Evolutionary conservation across 2,797 vertebrate genomes (phyloP).

Genomic region (Sebastes umbrosus): DNA sequence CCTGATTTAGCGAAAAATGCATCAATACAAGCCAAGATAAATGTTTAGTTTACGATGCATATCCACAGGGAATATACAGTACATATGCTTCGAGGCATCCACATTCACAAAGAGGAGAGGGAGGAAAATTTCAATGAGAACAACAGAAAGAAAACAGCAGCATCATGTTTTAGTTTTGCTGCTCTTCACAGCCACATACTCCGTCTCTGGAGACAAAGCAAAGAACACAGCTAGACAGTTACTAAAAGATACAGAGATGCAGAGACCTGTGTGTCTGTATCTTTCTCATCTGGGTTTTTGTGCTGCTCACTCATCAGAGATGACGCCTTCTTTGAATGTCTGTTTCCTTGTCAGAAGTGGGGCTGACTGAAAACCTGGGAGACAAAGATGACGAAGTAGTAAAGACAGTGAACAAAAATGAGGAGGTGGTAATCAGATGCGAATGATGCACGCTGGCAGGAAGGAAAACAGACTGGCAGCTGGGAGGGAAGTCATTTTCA

Average conservation of each 20-base stretch:
- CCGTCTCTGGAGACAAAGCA: not conserved
- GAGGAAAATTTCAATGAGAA: not conserved
- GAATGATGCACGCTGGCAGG: slow-evolving; percentile 26
- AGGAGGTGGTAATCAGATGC: slow-evolving; percentile 35
- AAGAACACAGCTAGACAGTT: slow-evolving; percentile 9
- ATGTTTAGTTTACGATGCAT: slow-evolving; percentile 28
- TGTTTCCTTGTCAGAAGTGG: no score
- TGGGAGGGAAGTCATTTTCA: slow-evolving; percentile 6
- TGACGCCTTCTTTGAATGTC: no score
- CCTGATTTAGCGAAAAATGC: not conserved
- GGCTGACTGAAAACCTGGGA: no score
- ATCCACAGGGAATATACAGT: not conserved
- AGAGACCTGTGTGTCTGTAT: slow-evolving; percentile 2
- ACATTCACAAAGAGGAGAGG: not conserved
- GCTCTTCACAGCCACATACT: slow-evolving; percentile 6
- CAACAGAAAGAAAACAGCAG: not conserved
- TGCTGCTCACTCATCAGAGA: no score
- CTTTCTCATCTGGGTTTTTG: no score
- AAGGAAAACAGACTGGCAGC: slow-evolving; percentile 37
- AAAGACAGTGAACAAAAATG: slow-evolving; percentile 25
- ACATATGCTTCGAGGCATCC: not conserved
- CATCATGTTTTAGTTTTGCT: slow-evolving; percentile 20
- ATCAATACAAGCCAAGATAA: slow-evolving; percentile 13
- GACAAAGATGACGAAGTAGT: not conserved
- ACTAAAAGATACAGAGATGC: slow-evolving; percentile 8